phyloP scores from a whole-genome alignment of 1,140 invertebrate species.

The Zophobas atratus region DNA sequence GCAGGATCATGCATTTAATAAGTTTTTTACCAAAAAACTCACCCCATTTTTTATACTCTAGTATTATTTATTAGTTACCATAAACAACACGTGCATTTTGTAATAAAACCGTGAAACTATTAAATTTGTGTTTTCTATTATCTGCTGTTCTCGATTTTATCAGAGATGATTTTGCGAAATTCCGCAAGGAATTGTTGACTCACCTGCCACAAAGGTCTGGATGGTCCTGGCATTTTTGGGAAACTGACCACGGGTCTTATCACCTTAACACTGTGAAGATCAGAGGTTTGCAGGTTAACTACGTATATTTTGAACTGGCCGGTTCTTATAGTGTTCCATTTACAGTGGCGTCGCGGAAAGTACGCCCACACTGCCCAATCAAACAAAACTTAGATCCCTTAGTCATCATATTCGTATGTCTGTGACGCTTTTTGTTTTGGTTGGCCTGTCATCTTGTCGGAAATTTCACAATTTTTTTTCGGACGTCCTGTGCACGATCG shows the following conservation, averaged over 20 bases:
- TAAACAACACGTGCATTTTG: constrained; percentile 5
- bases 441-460: neutral
- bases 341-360: constrained; percentile 59
- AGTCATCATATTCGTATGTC: constrained; percentile 48
- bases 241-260: constrained; percentile 26
- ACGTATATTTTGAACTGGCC: constrained; percentile 57
- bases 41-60: constrained; percentile 28
- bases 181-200: constrained; percentile 48
- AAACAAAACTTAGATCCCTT: constrained; percentile 53
- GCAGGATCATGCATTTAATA: neutral
- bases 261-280: constrained; percentile 50
- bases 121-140: neutral
- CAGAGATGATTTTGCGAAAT: too few relatives aligned
- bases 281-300: constrained; percentile 58
- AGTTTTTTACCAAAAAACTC: neutral
- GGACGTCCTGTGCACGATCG: neutral
- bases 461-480: neutral
- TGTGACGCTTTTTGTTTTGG: constrained; percentile 26
- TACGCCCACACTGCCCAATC: constrained; percentile 54
- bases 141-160: too few relatives aligned
- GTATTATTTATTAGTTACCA: constrained; percentile 42
- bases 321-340: constrained; percentile 63
- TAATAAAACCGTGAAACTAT: constrained; percentile 34
- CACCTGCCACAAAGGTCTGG: constrained; percentile 66
- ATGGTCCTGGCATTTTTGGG: constrained; percentile 65